Evolutionary conservation across 1,140 invertebrate species (phyloP).

Genomic region (Antheraea pernyi): DNA sequence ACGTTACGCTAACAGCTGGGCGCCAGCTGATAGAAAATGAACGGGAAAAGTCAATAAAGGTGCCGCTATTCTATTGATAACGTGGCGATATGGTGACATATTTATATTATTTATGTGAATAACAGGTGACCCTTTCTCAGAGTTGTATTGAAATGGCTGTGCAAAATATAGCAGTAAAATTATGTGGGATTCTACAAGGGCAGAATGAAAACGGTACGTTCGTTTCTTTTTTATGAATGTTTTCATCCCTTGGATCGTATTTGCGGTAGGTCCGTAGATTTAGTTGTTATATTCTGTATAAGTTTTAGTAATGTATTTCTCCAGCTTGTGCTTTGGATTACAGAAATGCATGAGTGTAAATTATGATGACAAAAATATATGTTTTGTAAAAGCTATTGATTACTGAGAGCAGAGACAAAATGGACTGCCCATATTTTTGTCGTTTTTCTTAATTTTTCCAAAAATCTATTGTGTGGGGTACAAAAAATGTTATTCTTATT

Average conservation of each 20-base stretch:
- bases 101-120: conserved; percentile 36
- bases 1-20: conserved; percentile 62
- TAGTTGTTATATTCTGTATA: not conserved
- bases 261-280: not conserved
- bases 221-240: conserved; percentile 18
- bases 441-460: no score
- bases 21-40: conserved; percentile 73
- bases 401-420: not conserved
- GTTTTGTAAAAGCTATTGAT: not conserved
- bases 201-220: conserved; percentile 54
- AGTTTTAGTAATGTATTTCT: not conserved
- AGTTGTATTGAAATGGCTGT: conserved; percentile 44
- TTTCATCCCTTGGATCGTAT: not conserved
- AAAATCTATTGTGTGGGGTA: no score
- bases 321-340: not conserved
- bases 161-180: conserved; percentile 74
- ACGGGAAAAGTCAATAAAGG: conserved; percentile 63
- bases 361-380: not conserved
- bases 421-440: no score
- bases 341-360: not conserved
- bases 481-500: no score
- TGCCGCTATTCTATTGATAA: conserved; percentile 42
- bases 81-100: conserved; percentile 33
- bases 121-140: conserved; percentile 31
- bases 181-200: conserved; percentile 69